These are phyloP conservation scores for Phainopepla nitens DNA, from an alignment of 2,113 vertebrate species.

Conservation along the genomic window DNA sequence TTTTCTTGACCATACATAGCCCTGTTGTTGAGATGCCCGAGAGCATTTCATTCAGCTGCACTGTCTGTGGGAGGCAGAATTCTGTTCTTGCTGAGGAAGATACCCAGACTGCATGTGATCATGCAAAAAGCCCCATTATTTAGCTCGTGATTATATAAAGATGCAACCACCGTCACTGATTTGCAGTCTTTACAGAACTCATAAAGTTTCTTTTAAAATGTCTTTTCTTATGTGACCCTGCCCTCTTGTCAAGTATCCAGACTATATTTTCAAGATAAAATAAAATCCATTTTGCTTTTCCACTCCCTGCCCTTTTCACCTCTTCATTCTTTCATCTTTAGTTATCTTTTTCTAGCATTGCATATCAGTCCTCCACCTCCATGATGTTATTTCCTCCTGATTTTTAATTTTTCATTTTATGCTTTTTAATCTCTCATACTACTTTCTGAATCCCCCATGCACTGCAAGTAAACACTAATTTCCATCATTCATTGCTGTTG, in stretches of 20 bases:
- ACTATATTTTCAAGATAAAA: not conserved
- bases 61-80: not conserved
- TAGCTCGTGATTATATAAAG: not conserved
- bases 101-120: not conserved
- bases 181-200: not conserved
- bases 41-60: not conserved
- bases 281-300: not conserved
- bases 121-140: fast-evolving
- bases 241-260: not conserved
- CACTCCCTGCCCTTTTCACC: not conserved
- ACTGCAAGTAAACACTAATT: not conserved
- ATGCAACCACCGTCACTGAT: not conserved
- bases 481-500: not conserved
- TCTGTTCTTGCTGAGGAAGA: not conserved
- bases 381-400: not conserved
- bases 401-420: not conserved
- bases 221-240: not conserved
- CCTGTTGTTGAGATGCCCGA: not conserved
- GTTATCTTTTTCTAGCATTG: not conserved
- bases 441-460: not conserved
- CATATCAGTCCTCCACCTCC: not conserved
- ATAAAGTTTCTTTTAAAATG: not conserved
- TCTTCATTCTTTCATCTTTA: not conserved
- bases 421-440: not conserved
- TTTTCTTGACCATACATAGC: not conserved